Evolutionary conservation across 2,888 invertebrate genomes (phyloP).

Genomic region (Blastobasis adustella): DNA sequence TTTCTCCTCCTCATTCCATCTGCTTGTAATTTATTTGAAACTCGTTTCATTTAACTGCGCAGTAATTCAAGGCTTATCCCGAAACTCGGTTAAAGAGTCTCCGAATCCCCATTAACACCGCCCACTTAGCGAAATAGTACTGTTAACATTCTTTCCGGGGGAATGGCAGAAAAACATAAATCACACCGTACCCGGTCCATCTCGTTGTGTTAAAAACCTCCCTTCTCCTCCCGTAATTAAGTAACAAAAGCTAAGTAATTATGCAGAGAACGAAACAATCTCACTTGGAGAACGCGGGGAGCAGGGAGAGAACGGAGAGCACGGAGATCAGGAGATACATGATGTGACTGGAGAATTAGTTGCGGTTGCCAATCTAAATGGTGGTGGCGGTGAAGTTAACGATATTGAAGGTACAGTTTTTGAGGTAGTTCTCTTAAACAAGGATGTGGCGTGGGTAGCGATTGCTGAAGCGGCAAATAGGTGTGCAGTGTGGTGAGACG

Average conservation of each 20-base stretch:
- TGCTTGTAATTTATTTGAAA: neutral
- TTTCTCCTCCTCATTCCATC: neutral
- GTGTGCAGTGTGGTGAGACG: no score
- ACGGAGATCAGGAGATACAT: no score
- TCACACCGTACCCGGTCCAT: constrained; percentile 30
- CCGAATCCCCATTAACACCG: constrained; percentile 12
- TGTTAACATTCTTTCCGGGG: constrained; percentile 12
- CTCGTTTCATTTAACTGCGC: neutral
- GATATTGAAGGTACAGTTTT: no score
- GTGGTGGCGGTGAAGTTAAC: no score
- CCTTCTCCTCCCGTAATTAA: constrained; percentile 52
- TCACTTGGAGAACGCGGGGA: constrained; percentile 33
- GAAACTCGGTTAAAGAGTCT: neutral
- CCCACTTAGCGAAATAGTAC: constrained; percentile 15
- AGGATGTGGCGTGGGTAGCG: no score
- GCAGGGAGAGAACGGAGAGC: neutral
- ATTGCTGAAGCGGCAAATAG: no score
- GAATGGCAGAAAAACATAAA: neutral
- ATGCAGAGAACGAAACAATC: constrained; percentile 61
- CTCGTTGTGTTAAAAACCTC: constrained; percentile 53
- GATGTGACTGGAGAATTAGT: no score
- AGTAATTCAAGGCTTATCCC: neutral
- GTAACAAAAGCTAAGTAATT: constrained; percentile 65
- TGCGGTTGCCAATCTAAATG: no score
- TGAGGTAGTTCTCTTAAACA: no score